These are phyloP conservation scores for Muscina levida DNA, from an alignment of 2,888 invertebrate species.

Conservation along the genomic window DNA sequence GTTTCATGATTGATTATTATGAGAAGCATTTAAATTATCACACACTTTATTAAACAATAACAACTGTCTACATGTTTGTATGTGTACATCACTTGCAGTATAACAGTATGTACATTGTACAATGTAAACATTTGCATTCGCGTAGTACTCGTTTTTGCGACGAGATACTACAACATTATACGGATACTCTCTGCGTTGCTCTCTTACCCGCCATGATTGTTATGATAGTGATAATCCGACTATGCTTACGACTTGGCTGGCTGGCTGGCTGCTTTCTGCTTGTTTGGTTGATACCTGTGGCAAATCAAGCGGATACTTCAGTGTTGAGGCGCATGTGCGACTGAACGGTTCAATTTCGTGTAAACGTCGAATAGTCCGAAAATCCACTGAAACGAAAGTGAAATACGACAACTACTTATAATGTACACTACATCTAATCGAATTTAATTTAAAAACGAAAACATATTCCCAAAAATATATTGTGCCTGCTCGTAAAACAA, in stretches of 20 bases:
- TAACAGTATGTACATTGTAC: too few relatives aligned
- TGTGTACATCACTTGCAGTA: too few relatives aligned
- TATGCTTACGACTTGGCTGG: background rate
- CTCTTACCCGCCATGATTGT: slow-evolving; percentile 5
- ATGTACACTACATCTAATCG: background rate
- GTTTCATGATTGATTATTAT: slow-evolving; percentile 4
- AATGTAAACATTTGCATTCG: too few relatives aligned
- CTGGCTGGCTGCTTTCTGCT: background rate
- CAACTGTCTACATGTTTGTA: too few relatives aligned
- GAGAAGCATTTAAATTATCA: slow-evolving; percentile 27
- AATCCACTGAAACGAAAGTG: slow-evolving; percentile 9
- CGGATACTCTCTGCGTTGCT: background rate
- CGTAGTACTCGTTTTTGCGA: too few relatives aligned
- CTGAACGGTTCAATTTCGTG: slow-evolving; percentile 57
- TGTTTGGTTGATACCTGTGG: slow-evolving; percentile 59
- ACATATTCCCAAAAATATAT: too few relatives aligned
- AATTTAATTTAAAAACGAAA: too few relatives aligned
- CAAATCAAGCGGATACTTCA: slow-evolving; percentile 59
- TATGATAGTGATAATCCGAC: slow-evolving; percentile 18
- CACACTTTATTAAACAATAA: background rate
- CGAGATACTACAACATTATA: background rate
- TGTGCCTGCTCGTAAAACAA: too few relatives aligned
- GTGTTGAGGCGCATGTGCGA: slow-evolving; percentile 63
- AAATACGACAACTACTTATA: slow-evolving; percentile 5
- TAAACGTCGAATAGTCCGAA: slow-evolving; percentile 19